Base-by-base conservation (phyloP, 2,888 invertebrate species). In the Electrophaes corylata region DNA sequence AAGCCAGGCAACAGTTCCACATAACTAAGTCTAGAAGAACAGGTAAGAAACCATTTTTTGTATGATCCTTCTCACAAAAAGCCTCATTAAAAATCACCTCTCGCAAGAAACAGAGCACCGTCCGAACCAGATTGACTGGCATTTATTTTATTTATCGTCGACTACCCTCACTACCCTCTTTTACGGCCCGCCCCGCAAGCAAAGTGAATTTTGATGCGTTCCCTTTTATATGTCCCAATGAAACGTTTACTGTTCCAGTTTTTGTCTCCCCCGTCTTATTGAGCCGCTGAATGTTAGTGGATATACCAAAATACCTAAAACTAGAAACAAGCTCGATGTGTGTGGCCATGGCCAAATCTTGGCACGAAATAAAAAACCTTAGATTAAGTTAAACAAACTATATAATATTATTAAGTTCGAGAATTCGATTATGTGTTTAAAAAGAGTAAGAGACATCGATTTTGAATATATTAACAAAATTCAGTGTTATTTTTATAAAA, bases 131-230 rank as follows among this genome's bases (percentile, higher is more conserved):
- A 67, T 67, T 62, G 63, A 66, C 63, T 68, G 62, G 61, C 65
- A 65, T 66, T 66, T 66, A 63, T 65, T 68, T 68, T 68, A 68
- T 66, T 68, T 68, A 68, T 66, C 62, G 61, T 56, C 63, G 64
- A 55, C 55, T 61, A 60, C 63, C 63, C 65, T 57, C 61, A 23
- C 61, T 74, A 75, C 79, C 68, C 75, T 71, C 71, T 75, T 83
- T 83, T 83, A 84, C 79, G 72, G 74, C 75, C 70, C 72, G 73
- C 72, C 65, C 73, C 79, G 84, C 85, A 77, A 73, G 74, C 81
- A 83, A 86, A 86, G 86, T 86, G 86, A 87, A 85, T 86, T 87
- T 87, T 87, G 86, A 87, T 87, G 84, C 76, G 83, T 77, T 64
- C 71, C 68, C 77, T 77, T 83, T 83, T 83, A 83, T 80, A 78